A percentile compares a stretch with the other conserved stretches of the same genome.
Conservation (phyloP, 2,797 vertebrate genomes). For the Morelia viridis region DNA sequence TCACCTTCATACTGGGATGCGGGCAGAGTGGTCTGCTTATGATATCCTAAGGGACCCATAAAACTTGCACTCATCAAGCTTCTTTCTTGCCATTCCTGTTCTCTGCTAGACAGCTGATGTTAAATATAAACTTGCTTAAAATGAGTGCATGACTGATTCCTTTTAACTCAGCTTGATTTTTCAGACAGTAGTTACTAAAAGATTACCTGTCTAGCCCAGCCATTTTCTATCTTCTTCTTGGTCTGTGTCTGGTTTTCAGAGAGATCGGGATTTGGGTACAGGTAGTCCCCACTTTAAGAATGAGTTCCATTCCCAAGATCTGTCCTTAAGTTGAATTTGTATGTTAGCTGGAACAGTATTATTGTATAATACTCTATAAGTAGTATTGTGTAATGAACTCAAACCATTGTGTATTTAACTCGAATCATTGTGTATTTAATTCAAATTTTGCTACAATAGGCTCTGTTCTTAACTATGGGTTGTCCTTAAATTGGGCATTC, state of each 20-base stretch:
- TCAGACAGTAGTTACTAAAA: constrained; percentile 55
- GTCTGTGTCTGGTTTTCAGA: constrained; percentile 19
- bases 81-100: constrained; percentile 61
- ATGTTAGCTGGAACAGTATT: too few species aligned
- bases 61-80: constrained; percentile 44
- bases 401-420: too few species aligned
- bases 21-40: constrained; percentile 34
- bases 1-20: constrained; percentile 35
- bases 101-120: constrained; percentile 44
- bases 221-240: constrained; percentile 5
- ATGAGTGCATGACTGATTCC: constrained; percentile 55
- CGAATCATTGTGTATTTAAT: too few species aligned
- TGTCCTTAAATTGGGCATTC: too few species aligned
- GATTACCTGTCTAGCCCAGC: constrained; percentile 31
- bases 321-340: too few species aligned
- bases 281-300: too few species aligned
- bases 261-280: accelerated
- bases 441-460: too few species aligned
- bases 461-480: too few species aligned
- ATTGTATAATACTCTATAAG: too few species aligned
- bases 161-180: constrained; percentile 60
- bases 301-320: too few species aligned
- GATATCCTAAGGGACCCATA: constrained; percentile 46
- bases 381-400: too few species aligned
- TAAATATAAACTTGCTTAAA: constrained; percentile 70